A percentile compares a stretch with the other conserved stretches of the same genome.
These are phyloP conservation scores for Endomychus coccineus DNA, from an alignment of 2,888 invertebrate species.

Conservation along the genomic window DNA sequence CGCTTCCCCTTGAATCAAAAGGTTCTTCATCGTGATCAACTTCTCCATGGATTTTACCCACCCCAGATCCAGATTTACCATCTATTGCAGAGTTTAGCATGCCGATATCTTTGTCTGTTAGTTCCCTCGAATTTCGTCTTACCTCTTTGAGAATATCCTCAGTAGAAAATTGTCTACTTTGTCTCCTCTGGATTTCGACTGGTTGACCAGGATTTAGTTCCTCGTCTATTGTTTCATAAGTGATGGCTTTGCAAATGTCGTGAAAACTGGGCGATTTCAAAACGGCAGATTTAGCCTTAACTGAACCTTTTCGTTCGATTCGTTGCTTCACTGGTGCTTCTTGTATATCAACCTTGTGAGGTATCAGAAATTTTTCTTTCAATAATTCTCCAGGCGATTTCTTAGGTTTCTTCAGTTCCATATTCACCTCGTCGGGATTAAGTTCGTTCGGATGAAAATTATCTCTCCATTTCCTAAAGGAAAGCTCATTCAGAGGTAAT, in stretches of 20 bases:
- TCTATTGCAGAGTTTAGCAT: conserved; percentile 13
- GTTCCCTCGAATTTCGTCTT: conserved; percentile 48
- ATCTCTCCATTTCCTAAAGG: conserved; percentile 52
- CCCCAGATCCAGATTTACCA: conserved; percentile 7
- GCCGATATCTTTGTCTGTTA: conserved; percentile 11
- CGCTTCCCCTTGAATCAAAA: conserved; percentile 10
- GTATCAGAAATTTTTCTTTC: conserved; percentile 67
- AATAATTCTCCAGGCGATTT: conserved; percentile 58
- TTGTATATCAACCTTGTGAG: conserved; percentile 33
- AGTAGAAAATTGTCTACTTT: conserved; percentile 35
- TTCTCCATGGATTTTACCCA: conserved; percentile 10
- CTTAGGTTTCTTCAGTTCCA: conserved; percentile 45
- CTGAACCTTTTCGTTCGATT: conserved; percentile 17
- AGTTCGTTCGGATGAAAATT: conserved; percentile 54
- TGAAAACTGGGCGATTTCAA: conserved; percentile 46
- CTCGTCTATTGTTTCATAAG: conserved; percentile 47
- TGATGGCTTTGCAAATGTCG: conserved; percentile 50
- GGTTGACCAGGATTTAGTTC: conserved; percentile 50
- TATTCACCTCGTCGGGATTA: conserved; percentile 23
- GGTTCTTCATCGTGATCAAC: conserved; percentile 9
- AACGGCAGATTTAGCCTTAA: conserved; percentile 16
- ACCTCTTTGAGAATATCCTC: conserved; percentile 39
- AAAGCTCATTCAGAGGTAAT: conserved; percentile 29
- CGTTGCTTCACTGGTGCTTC: conserved; percentile 19
- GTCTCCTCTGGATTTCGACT: conserved; percentile 39